Base-by-base conservation (phyloP, 1,140 invertebrate species). In the Halictus rubicundus region DNA sequence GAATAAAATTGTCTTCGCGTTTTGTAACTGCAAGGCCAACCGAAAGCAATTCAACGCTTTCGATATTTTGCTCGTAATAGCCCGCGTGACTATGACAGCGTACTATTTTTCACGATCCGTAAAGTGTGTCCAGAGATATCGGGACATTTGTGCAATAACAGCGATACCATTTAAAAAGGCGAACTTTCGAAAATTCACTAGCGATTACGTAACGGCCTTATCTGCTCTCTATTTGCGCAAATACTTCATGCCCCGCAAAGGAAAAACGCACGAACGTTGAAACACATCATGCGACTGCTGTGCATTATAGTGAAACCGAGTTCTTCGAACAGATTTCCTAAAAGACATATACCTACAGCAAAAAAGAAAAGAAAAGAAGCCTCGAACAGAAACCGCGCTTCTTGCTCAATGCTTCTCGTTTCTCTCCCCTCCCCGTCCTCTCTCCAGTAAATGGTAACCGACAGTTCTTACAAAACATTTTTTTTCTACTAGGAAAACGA, bases 141-240 rank as follows among this genome's bases (percentile, higher is more conserved):
- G 54, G 21, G 19, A 21, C 7, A 63, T 8, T 63, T n/a, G 21
- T 27, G 60, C 12, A 63, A 63, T 1, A 16, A 19, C 3, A 16
- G 59, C 10, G 59, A 61, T 61, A 27, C 8, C 59, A 21, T 25
- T 61, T 61, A n/a, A 37, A 39, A 54, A 5, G 0, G 14, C 1
- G 1, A 23, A 75, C 39, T 71, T 84, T 74, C 39, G 16, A 54
- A 75, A 78, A 81, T 73, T 69, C 39, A 23, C 21, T 5, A 32
- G 49, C 42, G 39, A 71, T 81, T 81, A 60, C 14, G 59, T 84
- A 81, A 85, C 46, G 42, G 9, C 59, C n/a, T 81, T 81, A 68
- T 68, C 54, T 60, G 46, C 59, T 68, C 78, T 77, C 46, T 63
- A 68, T 71, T 84, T 74, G 42, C 72, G 61, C 61, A 61, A 80